A percentile compares a stretch with the other conserved stretches of the same genome.
Evolutionary conservation across 2,888 invertebrate genomes (phyloP).

Genomic region (Oscheius sp.): DNA sequence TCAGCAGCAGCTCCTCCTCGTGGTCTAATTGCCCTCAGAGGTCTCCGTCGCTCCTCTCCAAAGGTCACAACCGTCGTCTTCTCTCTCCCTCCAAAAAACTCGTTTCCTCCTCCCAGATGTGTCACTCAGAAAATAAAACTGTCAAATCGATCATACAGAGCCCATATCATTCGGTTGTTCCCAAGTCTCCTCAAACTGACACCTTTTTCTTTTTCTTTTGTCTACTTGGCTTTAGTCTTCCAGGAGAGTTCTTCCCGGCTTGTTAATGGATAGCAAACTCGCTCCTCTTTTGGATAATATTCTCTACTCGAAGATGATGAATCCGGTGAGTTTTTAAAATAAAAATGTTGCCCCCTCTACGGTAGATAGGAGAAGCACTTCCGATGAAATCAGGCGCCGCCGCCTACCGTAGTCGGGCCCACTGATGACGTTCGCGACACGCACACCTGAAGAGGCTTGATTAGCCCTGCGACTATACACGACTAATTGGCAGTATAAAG

Average conservation of each 20-base stretch:
- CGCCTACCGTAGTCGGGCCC: neutral
- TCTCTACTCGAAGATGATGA: conserved; percentile 1
- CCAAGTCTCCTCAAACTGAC: neutral
- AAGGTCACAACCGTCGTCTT: conserved; percentile 19
- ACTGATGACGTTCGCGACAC: neutral
- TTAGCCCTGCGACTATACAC: conserved; percentile 9
- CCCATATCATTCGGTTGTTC: neutral
- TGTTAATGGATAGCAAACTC: neutral
- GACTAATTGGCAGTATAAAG: conserved; percentile 21
- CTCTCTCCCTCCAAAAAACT: conserved; percentile 11
- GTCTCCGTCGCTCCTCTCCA: conserved; percentile 6
- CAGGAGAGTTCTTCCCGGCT: neutral
- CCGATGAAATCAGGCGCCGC: neutral
- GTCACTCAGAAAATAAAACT: neutral
- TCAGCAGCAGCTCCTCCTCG: conserved; percentile 5
- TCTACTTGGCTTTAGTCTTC: neutral
- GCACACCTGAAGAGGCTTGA: conserved; percentile 16
- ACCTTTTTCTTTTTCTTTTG: neutral
- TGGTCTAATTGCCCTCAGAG: conserved; percentile 12
- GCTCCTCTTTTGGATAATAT: neutral
- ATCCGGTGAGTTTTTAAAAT: conserved; percentile 6
- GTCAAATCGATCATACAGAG: neutral
- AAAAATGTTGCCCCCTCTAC: neutral
- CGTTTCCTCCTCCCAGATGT: conserved; percentile 13
- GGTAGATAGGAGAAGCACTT: conserved; percentile 11